A percentile compares a stretch with the other conserved stretches of the same genome.
These are phyloP conservation scores for Anthopleura sola DNA, from an alignment of 64 coral and sea anemone species.

Conservation along the genomic window DNA sequence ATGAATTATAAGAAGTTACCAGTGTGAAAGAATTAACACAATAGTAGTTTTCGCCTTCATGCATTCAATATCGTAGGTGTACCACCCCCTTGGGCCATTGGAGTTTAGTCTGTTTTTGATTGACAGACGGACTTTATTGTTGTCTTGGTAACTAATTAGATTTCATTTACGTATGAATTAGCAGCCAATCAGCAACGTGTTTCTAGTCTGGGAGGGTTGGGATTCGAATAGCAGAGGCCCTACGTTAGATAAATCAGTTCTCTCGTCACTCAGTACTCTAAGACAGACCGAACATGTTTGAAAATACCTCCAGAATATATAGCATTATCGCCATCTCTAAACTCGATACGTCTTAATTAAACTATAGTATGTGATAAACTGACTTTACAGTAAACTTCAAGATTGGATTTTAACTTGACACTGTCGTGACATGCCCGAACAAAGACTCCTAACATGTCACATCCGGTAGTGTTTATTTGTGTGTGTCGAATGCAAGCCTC, in stretches of 20 bases:
- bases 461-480: slow-evolving; percentile 27
- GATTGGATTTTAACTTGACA: slow-evolving; percentile 13
- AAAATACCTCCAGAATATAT: not conserved
- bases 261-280: not conserved
- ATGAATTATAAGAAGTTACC: slow-evolving; percentile 8
- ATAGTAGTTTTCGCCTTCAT: not conserved
- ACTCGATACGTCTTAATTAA: not conserved
- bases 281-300: not conserved
- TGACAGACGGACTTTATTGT: slow-evolving; percentile 53
- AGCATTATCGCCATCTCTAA: not conserved
- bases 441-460: not conserved
- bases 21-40: not conserved
- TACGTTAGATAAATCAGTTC: not conserved
- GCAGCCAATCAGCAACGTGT: slow-evolving; percentile 53
- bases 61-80: slow-evolving; percentile 12
- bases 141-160: slow-evolving; percentile 72
- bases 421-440: not conserved
- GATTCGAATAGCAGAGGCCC: not conserved
- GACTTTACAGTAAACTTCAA: not conserved
- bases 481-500: not conserved
- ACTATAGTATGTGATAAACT: slow-evolving; percentile 9
- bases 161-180: slow-evolving; percentile 81
- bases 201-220: not conserved
- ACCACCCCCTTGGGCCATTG: slow-evolving; percentile 11
- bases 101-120: slow-evolving; percentile 43